These are phyloP conservation scores for Spilarctia lutea DNA, from an alignment of 2,888 invertebrate species.

Conservation along the genomic window DNA sequence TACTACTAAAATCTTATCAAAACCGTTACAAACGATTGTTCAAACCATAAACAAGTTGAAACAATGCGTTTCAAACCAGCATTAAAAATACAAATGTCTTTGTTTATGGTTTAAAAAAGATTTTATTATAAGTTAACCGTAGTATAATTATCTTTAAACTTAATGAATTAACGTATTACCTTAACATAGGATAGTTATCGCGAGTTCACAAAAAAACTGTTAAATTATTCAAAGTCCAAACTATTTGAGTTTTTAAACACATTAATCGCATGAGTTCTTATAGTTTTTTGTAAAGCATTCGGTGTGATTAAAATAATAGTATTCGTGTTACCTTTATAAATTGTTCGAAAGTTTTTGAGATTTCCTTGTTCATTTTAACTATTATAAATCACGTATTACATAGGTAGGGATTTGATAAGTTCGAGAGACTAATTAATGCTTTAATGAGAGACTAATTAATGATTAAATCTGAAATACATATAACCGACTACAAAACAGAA, in stretches of 20 bases:
- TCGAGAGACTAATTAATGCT: background rate
- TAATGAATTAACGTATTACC: constrained; percentile 46
- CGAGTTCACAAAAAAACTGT: constrained; percentile 32
- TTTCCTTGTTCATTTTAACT: background rate
- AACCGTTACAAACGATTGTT: constrained; percentile 23
- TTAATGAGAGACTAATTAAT: background rate
- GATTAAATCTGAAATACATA: background rate
- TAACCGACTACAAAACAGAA: background rate
- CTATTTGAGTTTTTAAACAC: background rate
- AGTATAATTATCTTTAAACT: constrained; percentile 27
- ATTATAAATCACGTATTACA: background rate
- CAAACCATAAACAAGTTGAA: constrained; percentile 27
- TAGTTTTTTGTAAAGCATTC: background rate
- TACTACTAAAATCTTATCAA: constrained; percentile 19
- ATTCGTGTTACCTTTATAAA: background rate
- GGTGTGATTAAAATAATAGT: background rate
- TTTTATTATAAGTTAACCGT: constrained; percentile 24
- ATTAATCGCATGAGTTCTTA: background rate
- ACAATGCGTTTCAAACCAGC: constrained; percentile 23
- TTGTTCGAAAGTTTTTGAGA: background rate
- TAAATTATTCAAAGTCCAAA: constrained; percentile 36
- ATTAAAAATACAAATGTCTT: constrained; percentile 31
- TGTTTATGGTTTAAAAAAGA: constrained; percentile 31
- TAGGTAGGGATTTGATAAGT: background rate
- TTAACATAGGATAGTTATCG: constrained; percentile 29